A percentile compares a stretch with the other conserved stretches of the same genome.
Evolutionary conservation across 2,797 vertebrate genomes (phyloP).

Genomic region (Lepidocolaptes lacrymiger): DNA sequence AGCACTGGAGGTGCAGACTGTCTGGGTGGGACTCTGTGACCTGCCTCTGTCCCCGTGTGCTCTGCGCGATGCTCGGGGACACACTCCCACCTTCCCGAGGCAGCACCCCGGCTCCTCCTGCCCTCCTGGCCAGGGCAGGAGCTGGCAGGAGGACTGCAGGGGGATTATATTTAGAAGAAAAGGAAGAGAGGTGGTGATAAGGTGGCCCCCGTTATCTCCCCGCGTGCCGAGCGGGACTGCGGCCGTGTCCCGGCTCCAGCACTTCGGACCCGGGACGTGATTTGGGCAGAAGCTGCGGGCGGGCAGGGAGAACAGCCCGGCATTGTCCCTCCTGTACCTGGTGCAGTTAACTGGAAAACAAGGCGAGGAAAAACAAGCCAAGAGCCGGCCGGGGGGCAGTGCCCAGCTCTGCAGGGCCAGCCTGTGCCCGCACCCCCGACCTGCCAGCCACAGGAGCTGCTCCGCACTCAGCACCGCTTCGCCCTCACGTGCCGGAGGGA

Average conservation of each 20-base stretch:
- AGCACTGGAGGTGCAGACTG: accelerated
- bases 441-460: background rate
- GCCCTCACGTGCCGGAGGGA: background rate
- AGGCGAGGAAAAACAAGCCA: slow-evolving; percentile 53
- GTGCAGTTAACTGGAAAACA: slow-evolving; percentile 75
- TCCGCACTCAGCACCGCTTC: background rate
- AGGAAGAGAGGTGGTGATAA: slow-evolving; percentile 64
- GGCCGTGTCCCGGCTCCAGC: background rate
- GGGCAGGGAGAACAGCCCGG: slow-evolving; percentile 59
- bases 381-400: background rate
- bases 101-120: background rate
- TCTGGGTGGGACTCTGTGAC: background rate
- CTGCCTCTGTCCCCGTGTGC: background rate
- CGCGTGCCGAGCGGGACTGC: background rate
- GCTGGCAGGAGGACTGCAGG: slow-evolving; percentile 14
- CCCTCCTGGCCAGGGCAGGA: background rate
- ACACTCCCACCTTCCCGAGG: background rate
- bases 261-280: background rate
- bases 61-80: background rate
- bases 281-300: slow-evolving; percentile 33
- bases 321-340: slow-evolving; percentile 64
- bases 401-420: background rate
- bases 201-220: slow-evolving; percentile 29
- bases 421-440: background rate
- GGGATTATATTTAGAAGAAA: slow-evolving; percentile 74